Percentiles rank a stretch among this genome's conserved stretches.
Conservation (phyloP, 2,888 invertebrate genomes). For the Ethmia dodecea region DNA sequence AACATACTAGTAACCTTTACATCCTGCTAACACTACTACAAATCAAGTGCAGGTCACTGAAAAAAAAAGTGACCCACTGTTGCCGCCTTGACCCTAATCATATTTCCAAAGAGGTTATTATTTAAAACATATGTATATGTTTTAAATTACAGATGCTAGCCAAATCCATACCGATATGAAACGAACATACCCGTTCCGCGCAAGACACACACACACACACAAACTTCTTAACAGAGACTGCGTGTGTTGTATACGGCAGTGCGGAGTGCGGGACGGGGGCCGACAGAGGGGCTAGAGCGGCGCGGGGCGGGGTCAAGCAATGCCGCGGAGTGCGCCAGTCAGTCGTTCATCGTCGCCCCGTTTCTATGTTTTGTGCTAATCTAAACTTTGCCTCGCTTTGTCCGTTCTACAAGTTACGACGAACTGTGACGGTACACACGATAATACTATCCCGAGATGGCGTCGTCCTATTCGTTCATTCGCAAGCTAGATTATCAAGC, state of each 20-base stretch:
- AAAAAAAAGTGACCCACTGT: too few species aligned
- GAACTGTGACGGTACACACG: too few species aligned
- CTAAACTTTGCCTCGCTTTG: not conserved
- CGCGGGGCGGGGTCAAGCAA: not conserved
- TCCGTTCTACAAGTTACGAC: not conserved
- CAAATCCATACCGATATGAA: too few species aligned
- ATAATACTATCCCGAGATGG: not conserved
- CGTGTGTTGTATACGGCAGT: slow-evolving; percentile 1
- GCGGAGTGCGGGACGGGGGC: not conserved
- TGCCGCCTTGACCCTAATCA: too few species aligned
- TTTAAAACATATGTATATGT: too few species aligned
- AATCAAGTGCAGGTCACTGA: too few species aligned
- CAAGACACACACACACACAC: slow-evolving; percentile 2
- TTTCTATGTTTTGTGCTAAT: not conserved
- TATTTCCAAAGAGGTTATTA: too few species aligned
- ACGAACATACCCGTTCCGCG: not conserved
- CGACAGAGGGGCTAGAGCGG: not conserved
- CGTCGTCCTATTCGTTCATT: not conserved
- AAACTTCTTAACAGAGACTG: slow-evolving; percentile 7
- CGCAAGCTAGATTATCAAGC: slow-evolving; percentile 6
- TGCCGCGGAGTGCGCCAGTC: not conserved
- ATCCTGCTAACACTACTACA: too few species aligned
- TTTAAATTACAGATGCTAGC: too few species aligned
- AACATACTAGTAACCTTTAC: too few species aligned
- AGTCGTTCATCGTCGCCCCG: not conserved